Percentiles rank a stretch among this genome's conserved stretches.
Conservation (phyloP, 2,113 vertebrate species). For the Brienomyrus longianalis region DNA sequence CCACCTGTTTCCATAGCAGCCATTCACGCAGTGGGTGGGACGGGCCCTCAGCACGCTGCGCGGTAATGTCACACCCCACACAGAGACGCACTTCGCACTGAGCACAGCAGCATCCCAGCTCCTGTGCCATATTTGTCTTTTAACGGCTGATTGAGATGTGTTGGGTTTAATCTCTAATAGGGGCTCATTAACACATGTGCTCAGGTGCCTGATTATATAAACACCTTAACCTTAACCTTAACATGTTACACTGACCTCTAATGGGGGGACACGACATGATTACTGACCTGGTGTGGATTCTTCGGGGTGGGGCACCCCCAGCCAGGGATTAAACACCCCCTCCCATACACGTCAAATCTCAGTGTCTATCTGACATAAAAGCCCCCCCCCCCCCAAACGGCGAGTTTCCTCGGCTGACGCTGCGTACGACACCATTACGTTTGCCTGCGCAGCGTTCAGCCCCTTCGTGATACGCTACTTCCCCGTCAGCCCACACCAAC, state of each 20-base stretch:
- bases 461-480: not conserved
- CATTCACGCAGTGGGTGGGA: not conserved
- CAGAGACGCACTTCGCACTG: not conserved
- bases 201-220: not conserved
- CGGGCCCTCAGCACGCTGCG: not conserved
- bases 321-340: not conserved
- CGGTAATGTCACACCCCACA: not conserved
- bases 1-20: slow-evolving; percentile 6
- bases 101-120: not conserved
- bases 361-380: not conserved
- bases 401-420: not conserved
- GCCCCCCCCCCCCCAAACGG: not conserved
- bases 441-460: not conserved
- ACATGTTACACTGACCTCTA: not conserved
- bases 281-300: not conserved
- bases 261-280: not conserved
- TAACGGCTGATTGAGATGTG: not conserved
- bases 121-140: not conserved
- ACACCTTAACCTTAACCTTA: no score
- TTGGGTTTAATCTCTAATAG: not conserved
- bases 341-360: not conserved
- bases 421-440: not conserved
- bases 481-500: not conserved
- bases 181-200: not conserved
- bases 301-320: not conserved